Percentiles rank a stretch among this genome's conserved stretches.
phyloP scores from a whole-genome alignment of 2,888 invertebrate genomes.

The Pasiphila rectangulata region DNA sequence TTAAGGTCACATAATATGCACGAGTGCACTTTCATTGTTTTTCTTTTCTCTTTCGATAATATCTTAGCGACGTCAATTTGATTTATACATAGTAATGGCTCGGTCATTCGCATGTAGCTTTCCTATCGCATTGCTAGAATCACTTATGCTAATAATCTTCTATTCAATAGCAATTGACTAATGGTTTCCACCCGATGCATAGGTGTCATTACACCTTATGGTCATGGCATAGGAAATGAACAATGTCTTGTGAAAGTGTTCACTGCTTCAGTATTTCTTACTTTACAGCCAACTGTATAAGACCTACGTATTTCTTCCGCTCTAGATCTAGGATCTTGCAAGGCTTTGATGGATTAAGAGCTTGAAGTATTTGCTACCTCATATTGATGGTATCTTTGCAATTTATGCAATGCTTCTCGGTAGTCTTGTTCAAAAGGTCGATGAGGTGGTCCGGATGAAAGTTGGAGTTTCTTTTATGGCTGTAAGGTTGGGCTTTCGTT shows the following conservation, averaged over 20 bases:
- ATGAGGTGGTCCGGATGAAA: conserved; percentile 29
- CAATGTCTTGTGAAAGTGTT: conserved; percentile 46
- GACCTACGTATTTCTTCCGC: conserved; percentile 12
- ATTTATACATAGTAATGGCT: conserved; percentile 5
- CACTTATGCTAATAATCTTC: conserved; percentile 20
- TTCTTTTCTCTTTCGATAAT: not conserved
- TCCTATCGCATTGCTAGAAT: conserved; percentile 12
- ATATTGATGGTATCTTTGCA: conserved; percentile 41
- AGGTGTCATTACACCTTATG: conserved; percentile 37
- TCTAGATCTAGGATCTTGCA: conserved; percentile 40
- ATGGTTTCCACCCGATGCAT: conserved; percentile 29
- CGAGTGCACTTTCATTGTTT: conserved; percentile 30
- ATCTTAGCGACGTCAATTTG: not conserved
- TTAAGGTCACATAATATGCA: conserved; percentile 32
- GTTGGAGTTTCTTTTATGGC: conserved; percentile 24
- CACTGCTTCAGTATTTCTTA: conserved; percentile 20
- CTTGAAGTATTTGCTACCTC: conserved; percentile 40
- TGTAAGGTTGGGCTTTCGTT: conserved; percentile 20
- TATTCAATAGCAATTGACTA: conserved; percentile 30
- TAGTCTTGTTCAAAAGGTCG: conserved; percentile 29
- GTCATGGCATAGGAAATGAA: conserved; percentile 40
- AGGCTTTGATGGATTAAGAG: conserved; percentile 46
- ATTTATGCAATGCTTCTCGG: conserved; percentile 30
- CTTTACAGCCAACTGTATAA: conserved; percentile 8
- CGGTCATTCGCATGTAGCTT: conserved; percentile 6